phyloP scores from a whole-genome alignment of 2,888 invertebrate species.

The Dichetophora obliterata region DNA sequence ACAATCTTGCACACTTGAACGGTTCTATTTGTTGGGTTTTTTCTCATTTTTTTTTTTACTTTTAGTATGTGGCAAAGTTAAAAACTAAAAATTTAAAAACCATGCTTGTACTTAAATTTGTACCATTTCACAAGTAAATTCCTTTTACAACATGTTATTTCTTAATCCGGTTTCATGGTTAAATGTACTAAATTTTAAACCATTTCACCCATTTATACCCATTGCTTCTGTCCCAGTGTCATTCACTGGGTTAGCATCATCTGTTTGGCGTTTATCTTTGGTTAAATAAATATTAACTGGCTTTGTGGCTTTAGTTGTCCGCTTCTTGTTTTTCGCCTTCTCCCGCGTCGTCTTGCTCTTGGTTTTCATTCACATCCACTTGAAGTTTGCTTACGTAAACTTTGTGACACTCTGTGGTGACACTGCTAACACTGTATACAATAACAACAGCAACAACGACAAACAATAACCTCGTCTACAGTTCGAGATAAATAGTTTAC shows the following conservation, averaged over 20 bases:
- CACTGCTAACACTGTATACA: conserved; percentile 5
- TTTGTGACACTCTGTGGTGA: conserved; percentile 29
- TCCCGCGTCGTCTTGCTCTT: not conserved
- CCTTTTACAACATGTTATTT: too few species aligned
- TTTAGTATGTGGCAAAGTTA: too few species aligned
- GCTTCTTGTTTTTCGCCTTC: not conserved
- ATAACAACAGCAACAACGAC: conserved; percentile 1
- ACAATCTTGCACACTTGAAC: too few species aligned
- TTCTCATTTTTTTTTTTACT: too few species aligned
- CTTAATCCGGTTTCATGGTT: too few species aligned
- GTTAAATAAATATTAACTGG: conserved; percentile 29
- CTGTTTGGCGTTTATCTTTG: conserved; percentile 19
- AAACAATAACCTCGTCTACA: not conserved
- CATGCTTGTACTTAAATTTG: too few species aligned
- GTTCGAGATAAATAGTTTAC: not conserved
- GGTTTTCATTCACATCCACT: not conserved
- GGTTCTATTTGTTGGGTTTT: too few species aligned
- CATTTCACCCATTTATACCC: not conserved
- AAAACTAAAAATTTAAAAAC: too few species aligned
- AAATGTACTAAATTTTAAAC: not conserved
- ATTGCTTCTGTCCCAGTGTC: not conserved
- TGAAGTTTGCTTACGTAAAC: conserved; percentile 23
- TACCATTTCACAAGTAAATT: too few species aligned
- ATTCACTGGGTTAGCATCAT: not conserved
- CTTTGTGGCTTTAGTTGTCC: conserved; percentile 7